Conservation (phyloP, 1,140 invertebrate genomes). For the Drosophila prosaltans region DNA sequence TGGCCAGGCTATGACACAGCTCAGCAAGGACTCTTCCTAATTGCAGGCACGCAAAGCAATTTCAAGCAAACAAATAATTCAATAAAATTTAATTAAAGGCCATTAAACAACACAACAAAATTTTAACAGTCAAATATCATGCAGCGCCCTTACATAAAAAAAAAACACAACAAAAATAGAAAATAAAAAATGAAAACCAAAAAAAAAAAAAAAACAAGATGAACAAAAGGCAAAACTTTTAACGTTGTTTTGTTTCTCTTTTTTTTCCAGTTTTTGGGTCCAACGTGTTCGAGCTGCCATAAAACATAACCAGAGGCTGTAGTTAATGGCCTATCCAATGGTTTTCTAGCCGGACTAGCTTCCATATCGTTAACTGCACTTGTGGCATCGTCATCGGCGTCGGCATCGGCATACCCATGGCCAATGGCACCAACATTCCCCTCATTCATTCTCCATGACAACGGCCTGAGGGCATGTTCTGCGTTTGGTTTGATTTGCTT, state of each 20-base stretch:
- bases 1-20: constrained; percentile 38
- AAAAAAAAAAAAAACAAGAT: constrained; percentile 34
- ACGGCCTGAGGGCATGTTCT: not conserved
- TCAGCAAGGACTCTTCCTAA: constrained; percentile 37
- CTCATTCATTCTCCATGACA: not conserved
- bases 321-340: constrained; percentile 67
- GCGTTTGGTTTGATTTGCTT: constrained; percentile 6
- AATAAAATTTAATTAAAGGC: constrained; percentile 65
- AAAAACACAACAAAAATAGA: constrained; percentile 19
- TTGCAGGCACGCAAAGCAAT: constrained; percentile 60
- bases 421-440: not conserved
- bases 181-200: constrained; percentile 43
- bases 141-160: constrained; percentile 25
- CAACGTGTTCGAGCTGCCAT: constrained; percentile 68
- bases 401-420: constrained; percentile 26
- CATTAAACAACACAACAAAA: constrained; percentile 25
- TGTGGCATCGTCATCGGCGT: constrained; percentile 40
- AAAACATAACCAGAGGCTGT: constrained; percentile 72
- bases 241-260: not conserved
- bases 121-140: constrained; percentile 67
- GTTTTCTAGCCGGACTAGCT: constrained; percentile 55
- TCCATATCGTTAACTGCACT: constrained; percentile 71
- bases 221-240: constrained; percentile 37
- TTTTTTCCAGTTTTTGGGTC: constrained; percentile 40
- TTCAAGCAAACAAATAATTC: constrained; percentile 44